Base-by-base conservation (phyloP, 2,797 vertebrate genomes). In the Selene dorsalis region DNA sequence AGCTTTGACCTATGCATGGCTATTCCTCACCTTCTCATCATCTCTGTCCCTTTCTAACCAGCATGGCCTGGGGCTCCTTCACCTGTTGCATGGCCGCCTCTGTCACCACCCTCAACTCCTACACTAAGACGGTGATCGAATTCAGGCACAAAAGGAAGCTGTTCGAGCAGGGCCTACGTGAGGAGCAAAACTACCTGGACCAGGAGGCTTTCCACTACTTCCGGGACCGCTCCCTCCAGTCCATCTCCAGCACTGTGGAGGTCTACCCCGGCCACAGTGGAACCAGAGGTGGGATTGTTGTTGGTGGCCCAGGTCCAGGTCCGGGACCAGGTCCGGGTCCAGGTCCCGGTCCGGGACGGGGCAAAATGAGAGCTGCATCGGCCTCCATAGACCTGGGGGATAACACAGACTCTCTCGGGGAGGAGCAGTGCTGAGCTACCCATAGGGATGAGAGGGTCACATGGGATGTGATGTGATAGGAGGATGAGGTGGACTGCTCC, bases 1-100 rank as follows among this genome's bases (percentile, higher is more conserved):
- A 28, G 6, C 6, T 13, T 3, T 26, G 52, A 55, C 52, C 16
- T 55, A 12, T n/a, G 7, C 20, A 0, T 50, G 20, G n/a, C 3
- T 65, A 52, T 48, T 64, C 16, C 28, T 38, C 26, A 32, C 26
- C 41, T 11, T 16, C 30, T 32, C 50, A 7, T 28, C 39, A 30
- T 45, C 6, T 38, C 2, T 55, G 22, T 75, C 30, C 59, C 43
- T 41, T 71, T 62, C 58, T 38, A 1, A 16, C 72, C 90, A 98
- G 97, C 77, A 94, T 98, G 95, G 97, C 97, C 0, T 98, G 97
- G 97, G 97, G 96, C 26, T 98, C 97, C 63, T 98, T 98, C 87
- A 98, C 97, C 79, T 98, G 97, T 92, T 98, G 97, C 93, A 98
- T 98, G 97, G 97, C 97, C 0, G 97, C 97, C 75, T 98, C 97